These are phyloP conservation scores for Benitochromis conjunctus DNA, from an alignment of 2,113 vertebrate genomes.

Conservation along the genomic window DNA sequence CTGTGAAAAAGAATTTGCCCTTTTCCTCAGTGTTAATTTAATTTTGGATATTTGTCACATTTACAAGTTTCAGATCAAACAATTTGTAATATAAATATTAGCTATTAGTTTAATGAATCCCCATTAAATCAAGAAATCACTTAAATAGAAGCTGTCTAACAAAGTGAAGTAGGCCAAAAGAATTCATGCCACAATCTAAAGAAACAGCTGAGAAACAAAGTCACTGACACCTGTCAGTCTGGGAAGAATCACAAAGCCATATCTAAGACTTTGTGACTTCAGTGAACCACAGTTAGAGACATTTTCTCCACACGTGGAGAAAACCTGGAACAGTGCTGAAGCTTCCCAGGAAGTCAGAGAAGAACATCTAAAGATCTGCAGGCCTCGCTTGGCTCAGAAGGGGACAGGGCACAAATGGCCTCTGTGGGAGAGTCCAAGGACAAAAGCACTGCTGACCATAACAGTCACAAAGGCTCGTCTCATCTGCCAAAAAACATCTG, in stretches of 20 bases:
- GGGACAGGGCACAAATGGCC: neutral
- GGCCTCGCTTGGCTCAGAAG: neutral
- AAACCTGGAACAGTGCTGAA: neutral
- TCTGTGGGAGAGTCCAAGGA: neutral
- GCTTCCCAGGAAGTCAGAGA: neutral
- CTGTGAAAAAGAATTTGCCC: neutral
- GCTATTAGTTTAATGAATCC: neutral
- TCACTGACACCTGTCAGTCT: neutral
- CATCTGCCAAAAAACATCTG: neutral
- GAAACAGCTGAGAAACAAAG: neutral
- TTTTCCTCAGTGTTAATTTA: neutral
- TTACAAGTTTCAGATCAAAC: neutral
- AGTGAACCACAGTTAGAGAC: neutral
- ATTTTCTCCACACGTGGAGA: too few relatives aligned
- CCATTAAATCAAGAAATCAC: neutral
- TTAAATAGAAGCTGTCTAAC: neutral
- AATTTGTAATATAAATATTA: neutral
- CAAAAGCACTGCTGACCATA: neutral
- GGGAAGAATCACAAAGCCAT: neutral
- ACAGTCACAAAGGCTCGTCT: too few relatives aligned
- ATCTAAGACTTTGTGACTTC: accelerated
- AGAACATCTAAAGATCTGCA: neutral
- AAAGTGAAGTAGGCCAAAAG: neutral
- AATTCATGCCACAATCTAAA: neutral
- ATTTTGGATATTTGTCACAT: neutral